Evolutionary conservation across 1,140 invertebrate species (phyloP), one percentile per base, ranked within the genome.

Genomic region (Drepana arcuata): DNA sequence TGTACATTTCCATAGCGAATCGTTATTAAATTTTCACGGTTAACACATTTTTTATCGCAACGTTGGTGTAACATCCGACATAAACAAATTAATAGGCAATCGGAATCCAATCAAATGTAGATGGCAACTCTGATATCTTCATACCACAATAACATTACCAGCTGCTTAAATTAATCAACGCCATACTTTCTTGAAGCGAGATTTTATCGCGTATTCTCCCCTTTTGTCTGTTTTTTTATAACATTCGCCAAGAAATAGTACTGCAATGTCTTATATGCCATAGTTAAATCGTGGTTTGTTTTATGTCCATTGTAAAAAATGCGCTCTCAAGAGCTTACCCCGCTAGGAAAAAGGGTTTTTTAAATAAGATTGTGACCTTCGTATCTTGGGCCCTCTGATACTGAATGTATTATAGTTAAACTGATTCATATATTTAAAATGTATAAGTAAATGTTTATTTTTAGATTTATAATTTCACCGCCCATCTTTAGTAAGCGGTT

Each of bases 41-140:
- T n/a, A n/a, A n/a, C 14, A 30, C 15, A 14, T 34, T 38, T 45
- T 45, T 39, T 37, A 25, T 18, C 30, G 15, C 37, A 27, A 28
- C 25, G 11, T n/a, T 26, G 25, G 38, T 32, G 18, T 30, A 41
- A 29, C 34, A 25, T 33, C 31, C 38, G 40, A 41, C 36, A 46
- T 39, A 48, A 55, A 64, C 48, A 52, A 64, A 70, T 64, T 64
- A 63, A 66, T 47, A 41, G 55, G 53, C 53, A 62, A 67, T 65
- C 50, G 57, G 45, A 49, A 58, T 56, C 48, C 53, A 68, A 73
- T 73, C 62, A 64, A 53, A 60, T 58, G 28, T 45, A 62, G 62
- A 73, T 70, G 44, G 49, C 34, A 29, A 31, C 37, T 36, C 51
- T 64, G 63, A 68, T 68, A 68, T 67, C 53, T 68, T 59, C 40